phyloP scores from a whole-genome alignment of 2,113 vertebrate species.

The Chaenogobius annularis region DNA sequence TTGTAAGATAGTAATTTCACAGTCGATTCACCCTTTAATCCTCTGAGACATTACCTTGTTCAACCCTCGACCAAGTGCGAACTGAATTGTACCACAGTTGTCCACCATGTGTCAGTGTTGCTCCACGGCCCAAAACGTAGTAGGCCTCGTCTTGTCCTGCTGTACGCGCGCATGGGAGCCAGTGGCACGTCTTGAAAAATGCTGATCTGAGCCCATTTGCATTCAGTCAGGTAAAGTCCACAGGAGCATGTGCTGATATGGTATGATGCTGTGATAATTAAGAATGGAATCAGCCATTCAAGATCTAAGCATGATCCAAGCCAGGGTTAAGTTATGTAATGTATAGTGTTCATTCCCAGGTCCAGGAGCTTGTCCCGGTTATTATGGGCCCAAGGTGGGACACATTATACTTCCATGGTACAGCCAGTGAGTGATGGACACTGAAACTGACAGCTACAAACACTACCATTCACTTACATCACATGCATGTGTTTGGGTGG shows the following conservation, averaged over 20 bases:
- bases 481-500: background rate
- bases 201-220: conserved; percentile 60
- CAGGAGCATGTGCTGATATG: conserved; percentile 21
- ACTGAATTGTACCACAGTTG: background rate
- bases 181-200: background rate
- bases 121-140: conserved; percentile 9
- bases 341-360: background rate
- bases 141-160: conserved; percentile 26
- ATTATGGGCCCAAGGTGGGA: background rate
- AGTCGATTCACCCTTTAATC: conserved; percentile 12
- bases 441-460: background rate
- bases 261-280: background rate
- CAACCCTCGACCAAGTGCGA: conserved; percentile 7
- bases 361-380: background rate
- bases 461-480: background rate
- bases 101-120: conserved; percentile 56
- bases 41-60: conserved; percentile 29
- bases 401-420: background rate
- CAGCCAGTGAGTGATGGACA: background rate
- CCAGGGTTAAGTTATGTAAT: background rate
- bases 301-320: background rate
- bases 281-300: background rate
- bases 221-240: conserved; percentile 37
- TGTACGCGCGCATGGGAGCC: background rate
- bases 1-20: conserved; percentile 5